Percentiles rank a stretch among this genome's conserved stretches.
Conservation (phyloP, 2,888 invertebrate species). For the Mesochorus sp. region DNA sequence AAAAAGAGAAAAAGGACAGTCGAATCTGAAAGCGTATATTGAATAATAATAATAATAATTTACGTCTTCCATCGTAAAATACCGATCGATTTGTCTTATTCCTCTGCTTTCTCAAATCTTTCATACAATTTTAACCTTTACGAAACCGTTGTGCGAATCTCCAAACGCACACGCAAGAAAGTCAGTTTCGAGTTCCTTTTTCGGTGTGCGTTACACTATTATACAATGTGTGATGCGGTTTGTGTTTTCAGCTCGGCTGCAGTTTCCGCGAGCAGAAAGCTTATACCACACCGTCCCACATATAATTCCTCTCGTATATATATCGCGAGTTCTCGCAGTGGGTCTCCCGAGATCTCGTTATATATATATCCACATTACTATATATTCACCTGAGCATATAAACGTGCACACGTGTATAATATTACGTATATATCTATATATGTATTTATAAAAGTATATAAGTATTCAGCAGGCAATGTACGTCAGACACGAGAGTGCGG, state of each 20-base stretch:
- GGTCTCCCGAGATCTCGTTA: conserved; percentile 42
- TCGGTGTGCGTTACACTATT: neutral
- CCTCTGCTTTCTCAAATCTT: neutral
- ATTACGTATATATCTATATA: neutral
- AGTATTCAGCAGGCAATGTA: conserved; percentile 16
- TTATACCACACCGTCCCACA: neutral
- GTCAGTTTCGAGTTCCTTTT: conserved; percentile 20
- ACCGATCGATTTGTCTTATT: neutral
- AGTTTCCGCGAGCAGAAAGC: conserved; percentile 9
- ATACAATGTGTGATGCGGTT: neutral
- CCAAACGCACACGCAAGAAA: conserved; percentile 18
- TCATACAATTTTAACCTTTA: conserved; percentile 44
- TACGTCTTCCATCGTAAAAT: too few species aligned
- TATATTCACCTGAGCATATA: conserved; percentile 24
- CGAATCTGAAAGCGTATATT: too few species aligned
- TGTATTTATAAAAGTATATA: too few species aligned
- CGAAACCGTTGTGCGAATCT: conserved; percentile 27
- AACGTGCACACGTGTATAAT: neutral
- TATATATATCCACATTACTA: conserved; percentile 22
- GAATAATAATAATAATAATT: too few species aligned
- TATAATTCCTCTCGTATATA: conserved; percentile 12
- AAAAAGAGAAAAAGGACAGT: too few species aligned
- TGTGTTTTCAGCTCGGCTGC: conserved; percentile 23
- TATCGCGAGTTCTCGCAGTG: conserved; percentile 16
- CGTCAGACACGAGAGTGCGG: conserved; percentile 12